Evolutionary conservation across 2,113 vertebrate genomes (phyloP), one percentile per base, ranked within the genome.

Genomic region (Rhodinocichla rosea): DNA sequence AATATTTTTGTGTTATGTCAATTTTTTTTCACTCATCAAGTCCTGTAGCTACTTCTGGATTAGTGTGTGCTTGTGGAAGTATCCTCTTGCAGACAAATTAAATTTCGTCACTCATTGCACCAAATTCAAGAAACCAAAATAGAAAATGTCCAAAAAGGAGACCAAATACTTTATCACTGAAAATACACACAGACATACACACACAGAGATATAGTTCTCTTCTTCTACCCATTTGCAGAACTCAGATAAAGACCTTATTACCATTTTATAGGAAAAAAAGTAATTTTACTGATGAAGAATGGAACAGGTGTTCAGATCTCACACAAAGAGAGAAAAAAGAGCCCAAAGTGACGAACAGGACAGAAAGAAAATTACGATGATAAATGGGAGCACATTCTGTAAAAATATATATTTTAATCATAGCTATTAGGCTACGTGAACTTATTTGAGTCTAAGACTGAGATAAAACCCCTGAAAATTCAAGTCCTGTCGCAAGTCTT

Each of bases 251-350:
- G 74, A 90, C 65, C 56, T 90, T 73, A 94, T 49, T 62, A 83
- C 44, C 49, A 71, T 84, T 62, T 62, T 47, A 55, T 1, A 42
- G 55, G 35, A 69, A 74, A 95, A 76, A 68, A 92, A 64, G 28
- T 7, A 7, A 71, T 74, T 80, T 89, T 73, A 59, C 57, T 90
- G 67, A 94, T 83, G 80, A 93, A 95, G 68, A 71, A 73, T 64
- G 77, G 74, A 83, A 69, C 56, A 93, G 67, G 62, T 88, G 62
- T 86, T 96, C 92, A 83, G 87, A 89, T 95, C 79, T 94, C 65
- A 74, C 50, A 76, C 53, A 89, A 93, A 10, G 22, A 53, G 14
- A 45, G 95, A 73, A 88, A 89, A 93, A 87, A 80, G 47, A 95
- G 32, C 24, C 55, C 6, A 7, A 70, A 92, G 50, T 87, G 35